Percentiles rank a stretch among this genome's conserved stretches.
phyloP scores from a whole-genome alignment of 2,113 vertebrate species.

The Dipodomys spectabilis region DNA sequence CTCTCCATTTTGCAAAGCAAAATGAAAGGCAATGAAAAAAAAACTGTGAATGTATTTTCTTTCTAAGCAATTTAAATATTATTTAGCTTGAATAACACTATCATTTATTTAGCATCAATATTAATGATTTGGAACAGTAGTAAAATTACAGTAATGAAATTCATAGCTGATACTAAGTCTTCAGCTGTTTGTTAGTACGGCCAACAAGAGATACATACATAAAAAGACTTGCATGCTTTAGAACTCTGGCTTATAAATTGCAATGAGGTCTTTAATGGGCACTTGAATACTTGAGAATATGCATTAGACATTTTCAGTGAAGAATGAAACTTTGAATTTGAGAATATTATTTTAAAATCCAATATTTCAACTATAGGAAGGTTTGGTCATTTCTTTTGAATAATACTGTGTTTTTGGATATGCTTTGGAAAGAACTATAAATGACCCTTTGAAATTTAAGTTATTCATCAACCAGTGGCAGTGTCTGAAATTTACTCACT shows the following conservation, averaged over 20 bases:
- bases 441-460: background rate
- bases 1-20: constrained; percentile 30
- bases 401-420: background rate
- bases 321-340: constrained; percentile 27
- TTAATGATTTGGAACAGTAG: constrained; percentile 76
- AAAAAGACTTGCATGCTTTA: constrained; percentile 54
- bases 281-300: constrained; percentile 30
- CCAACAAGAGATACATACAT: constrained; percentile 43
- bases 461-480: background rate
- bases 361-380: background rate
- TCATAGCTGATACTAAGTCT: constrained; percentile 65
- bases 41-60: constrained; percentile 5
- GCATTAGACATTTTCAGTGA: constrained; percentile 26
- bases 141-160: constrained; percentile 75
- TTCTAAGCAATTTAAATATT: constrained; percentile 53
- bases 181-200: constrained; percentile 60
- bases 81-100: constrained; percentile 61
- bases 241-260: constrained; percentile 47
- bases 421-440: background rate
- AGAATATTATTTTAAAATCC: constrained; percentile 50
- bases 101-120: constrained; percentile 72
- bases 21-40: background rate
- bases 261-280: constrained; percentile 43
- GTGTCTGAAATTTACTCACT: background rate
- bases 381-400: constrained; percentile 11